Evolutionary conservation across 2,888 invertebrate genomes (phyloP).

Genomic region (Oxycera nigricornis): DNA sequence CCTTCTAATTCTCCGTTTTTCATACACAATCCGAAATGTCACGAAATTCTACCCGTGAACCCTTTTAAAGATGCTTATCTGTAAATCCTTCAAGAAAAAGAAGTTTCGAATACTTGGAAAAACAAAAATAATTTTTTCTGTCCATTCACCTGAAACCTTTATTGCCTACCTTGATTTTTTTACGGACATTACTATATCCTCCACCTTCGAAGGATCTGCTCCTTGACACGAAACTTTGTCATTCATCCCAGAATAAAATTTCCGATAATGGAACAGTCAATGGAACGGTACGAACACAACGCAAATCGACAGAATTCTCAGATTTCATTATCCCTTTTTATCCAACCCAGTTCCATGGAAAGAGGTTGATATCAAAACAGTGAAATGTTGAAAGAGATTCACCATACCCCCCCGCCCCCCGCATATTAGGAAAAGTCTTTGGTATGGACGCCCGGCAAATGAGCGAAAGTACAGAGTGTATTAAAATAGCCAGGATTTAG

Average conservation of each 20-base stretch:
- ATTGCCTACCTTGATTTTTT: not conserved
- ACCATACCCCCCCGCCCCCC: too few species aligned
- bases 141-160: not conserved
- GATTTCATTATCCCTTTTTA: conserved; percentile 16
- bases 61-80: too few species aligned
- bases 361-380: too few species aligned
- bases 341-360: not conserved
- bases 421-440: too few species aligned
- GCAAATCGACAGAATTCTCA: not conserved
- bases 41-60: too few species aligned
- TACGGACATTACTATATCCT: too few species aligned
- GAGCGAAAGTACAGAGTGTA: not conserved
- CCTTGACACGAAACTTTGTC: not conserved
- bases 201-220: not conserved
- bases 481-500: not conserved
- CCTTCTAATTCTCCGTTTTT: too few species aligned
- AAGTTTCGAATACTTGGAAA: not conserved
- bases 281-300: not conserved
- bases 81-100: not conserved
- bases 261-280: not conserved
- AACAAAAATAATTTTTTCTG: not conserved
- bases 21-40: too few species aligned
- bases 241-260: not conserved
- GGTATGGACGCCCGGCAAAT: too few species aligned
- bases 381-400: too few species aligned